A percentile compares a stretch with the other conserved stretches of the same genome.
Conservation (phyloP, 1,140 invertebrate genomes). For the Trichogramma pretiosum region DNA sequence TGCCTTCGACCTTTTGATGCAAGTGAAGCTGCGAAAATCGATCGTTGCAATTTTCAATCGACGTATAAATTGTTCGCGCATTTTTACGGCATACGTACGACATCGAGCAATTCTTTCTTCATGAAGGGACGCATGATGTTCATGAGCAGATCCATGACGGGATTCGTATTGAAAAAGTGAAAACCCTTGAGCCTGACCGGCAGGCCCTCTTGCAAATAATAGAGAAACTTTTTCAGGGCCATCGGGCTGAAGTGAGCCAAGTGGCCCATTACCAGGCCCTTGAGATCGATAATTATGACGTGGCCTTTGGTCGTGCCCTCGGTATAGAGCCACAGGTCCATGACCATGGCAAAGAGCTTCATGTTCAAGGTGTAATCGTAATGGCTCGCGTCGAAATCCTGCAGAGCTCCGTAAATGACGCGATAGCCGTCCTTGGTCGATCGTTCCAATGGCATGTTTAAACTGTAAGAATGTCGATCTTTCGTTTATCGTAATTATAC, state of each 20-base stretch:
- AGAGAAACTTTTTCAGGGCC: constrained; percentile 9
- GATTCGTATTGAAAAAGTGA: constrained; percentile 55
- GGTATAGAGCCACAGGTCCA: constrained; percentile 10
- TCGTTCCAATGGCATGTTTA: background rate
- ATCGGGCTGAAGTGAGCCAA: constrained; percentile 11
- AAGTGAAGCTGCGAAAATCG: constrained; percentile 40
- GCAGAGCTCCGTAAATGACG: constrained; percentile 8
- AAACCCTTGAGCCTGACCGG: constrained; percentile 53
- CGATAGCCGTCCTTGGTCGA: constrained; percentile 20
- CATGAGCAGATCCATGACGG: constrained; percentile 56
- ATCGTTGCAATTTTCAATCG: background rate
- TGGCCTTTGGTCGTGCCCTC: constrained; percentile 18
- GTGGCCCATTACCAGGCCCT: constrained; percentile 17
- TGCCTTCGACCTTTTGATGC: constrained; percentile 34
- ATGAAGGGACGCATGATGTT: constrained; percentile 57
- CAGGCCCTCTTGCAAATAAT: constrained; percentile 41
- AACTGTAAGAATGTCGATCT: constrained; percentile 5
- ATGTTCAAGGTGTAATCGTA: constrained; percentile 3
- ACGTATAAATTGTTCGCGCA: too few relatives aligned
- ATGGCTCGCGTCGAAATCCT: constrained; percentile 13
- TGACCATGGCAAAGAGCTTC: constrained; percentile 17
- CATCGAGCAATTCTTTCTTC: constrained; percentile 52
- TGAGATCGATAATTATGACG: constrained; percentile 10
- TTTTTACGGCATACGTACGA: constrained; percentile 30
- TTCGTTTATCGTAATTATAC: too few relatives aligned